Percentiles rank a stretch among this genome's conserved stretches.
These are phyloP conservation scores for Cherax destructor DNA, from an alignment of 1,140 invertebrate genomes.

Conservation along the genomic window DNA sequence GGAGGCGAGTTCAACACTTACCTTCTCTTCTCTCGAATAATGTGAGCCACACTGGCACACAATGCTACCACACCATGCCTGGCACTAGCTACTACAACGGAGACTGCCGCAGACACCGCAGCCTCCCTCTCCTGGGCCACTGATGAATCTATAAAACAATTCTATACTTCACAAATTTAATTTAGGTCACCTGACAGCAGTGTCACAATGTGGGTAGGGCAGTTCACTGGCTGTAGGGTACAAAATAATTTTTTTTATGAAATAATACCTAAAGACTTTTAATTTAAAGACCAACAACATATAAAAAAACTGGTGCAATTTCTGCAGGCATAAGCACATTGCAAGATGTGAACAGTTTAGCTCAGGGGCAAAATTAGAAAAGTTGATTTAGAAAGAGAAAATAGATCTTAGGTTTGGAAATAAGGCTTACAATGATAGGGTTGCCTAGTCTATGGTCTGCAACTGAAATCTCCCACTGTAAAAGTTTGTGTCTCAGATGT, in stretches of 20 bases:
- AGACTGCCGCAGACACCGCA: conserved; percentile 43
- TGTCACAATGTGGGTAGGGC: neutral
- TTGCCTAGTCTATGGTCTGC: too few relatives aligned
- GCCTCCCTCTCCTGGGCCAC: conserved; percentile 14
- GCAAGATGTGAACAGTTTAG: too few relatives aligned
- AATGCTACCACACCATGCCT: conserved; percentile 34
- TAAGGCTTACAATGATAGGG: too few relatives aligned
- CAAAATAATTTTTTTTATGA: neutral
- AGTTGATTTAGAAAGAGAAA: too few relatives aligned
- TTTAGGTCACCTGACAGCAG: neutral
- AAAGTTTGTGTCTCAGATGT: too few relatives aligned
- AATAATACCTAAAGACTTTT: too few relatives aligned
- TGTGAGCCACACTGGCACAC: conserved; percentile 47
- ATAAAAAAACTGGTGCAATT: too few relatives aligned
- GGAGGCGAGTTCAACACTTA: neutral
- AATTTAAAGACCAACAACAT: too few relatives aligned
- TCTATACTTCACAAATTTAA: neutral
- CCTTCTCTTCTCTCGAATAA: conserved; percentile 40
- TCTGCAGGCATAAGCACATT: too few relatives aligned
- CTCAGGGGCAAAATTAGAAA: too few relatives aligned
- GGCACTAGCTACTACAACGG: conserved; percentile 35
- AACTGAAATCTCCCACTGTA: too few relatives aligned
- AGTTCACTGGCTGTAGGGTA: neutral
- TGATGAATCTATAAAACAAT: neutral
- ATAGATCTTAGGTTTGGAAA: too few relatives aligned